Evolutionary conservation across 2,113 vertebrate genomes (phyloP), one percentile per base, ranked within the genome.

Genomic region (Myotis davidii): DNA sequence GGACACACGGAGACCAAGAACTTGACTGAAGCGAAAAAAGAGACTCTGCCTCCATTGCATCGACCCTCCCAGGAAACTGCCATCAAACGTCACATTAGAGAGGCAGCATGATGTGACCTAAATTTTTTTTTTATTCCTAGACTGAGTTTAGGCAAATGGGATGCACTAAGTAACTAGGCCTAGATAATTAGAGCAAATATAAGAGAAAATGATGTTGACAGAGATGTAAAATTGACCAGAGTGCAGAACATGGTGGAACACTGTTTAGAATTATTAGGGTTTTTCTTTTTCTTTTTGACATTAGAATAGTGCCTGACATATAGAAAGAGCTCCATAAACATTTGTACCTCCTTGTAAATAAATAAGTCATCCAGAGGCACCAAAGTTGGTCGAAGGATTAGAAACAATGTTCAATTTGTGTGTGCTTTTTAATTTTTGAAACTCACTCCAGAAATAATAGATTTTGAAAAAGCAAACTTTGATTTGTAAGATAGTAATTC

Each of bases 381-480:
- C 5, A 77, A 34, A 21, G 48, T 73, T 79, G 37, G 89, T 21
- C 5, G 14, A 54, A 72, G 67, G 88, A 42, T 84, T 74, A 73
- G 69, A 88, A 84, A 88, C 37, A 82, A 34, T n/a, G 12, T 72
- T 89, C 10, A 39, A 23, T 48, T 54, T 67, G 3, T 5, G 48
- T 34, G 64, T 74, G n/a, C 86, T 79, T 87, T 84, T 87, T 79
- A 50, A 90, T 14, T 59, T 59, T 88, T 82, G 34, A 88, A 81
- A 45, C 7, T 37, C 56, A 61, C 9, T 77, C 16, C 29, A 82
- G 84, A 59, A 77, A 78, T 29, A 92, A 18, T 32, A 45, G 29
- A 52, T 39, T 37, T 50, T 50, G 27, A 83, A 78, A 77, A 83
- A 92, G 14, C 20, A 65, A 85, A 82, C 14, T 72, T 72, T 85